Percentiles rank a stretch among this genome's conserved stretches.
Evolutionary conservation across 2,797 vertebrate genomes (phyloP).

Genomic region (Gouania willdenowi): DNA sequence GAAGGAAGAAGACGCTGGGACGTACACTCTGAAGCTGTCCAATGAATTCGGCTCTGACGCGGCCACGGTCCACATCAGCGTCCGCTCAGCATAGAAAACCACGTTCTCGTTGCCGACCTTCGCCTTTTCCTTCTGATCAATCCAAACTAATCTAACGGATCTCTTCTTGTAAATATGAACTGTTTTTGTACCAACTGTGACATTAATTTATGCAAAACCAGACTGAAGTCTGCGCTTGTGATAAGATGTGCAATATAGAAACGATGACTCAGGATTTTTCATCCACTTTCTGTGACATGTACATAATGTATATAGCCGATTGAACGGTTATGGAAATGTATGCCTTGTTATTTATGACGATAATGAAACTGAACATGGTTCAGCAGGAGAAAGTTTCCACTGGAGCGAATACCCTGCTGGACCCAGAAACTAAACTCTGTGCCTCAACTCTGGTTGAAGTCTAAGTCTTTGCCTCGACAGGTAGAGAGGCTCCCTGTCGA

Average conservation of each 20-base stretch:
- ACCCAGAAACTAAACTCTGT: slow-evolving; percentile 86
- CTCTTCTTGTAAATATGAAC: slow-evolving; percentile 96
- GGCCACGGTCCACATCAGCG: slow-evolving; percentile 93
- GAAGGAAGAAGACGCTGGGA: slow-evolving; percentile 87
- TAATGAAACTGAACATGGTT: slow-evolving; percentile 79
- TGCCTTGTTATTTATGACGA: slow-evolving; percentile 95
- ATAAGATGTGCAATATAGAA: slow-evolving; percentile 85
- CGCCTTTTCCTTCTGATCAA: slow-evolving; percentile 75
- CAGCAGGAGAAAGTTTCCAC: slow-evolving; percentile 92
- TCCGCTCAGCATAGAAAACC: slow-evolving; percentile 81
- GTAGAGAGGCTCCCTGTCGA: slow-evolving; percentile 97
- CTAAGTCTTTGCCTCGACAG: slow-evolving; percentile 83
- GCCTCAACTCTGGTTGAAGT: slow-evolving; percentile 82
- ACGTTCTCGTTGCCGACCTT: slow-evolving; percentile 57
- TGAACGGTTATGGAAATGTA: slow-evolving; percentile 96
- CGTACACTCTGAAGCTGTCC: slow-evolving; percentile 91
- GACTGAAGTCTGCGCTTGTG: slow-evolving; percentile 80
- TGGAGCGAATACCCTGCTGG: slow-evolving; percentile 89
- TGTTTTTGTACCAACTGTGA: slow-evolving; percentile 89
- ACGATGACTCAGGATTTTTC: slow-evolving; percentile 85
- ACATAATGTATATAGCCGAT: slow-evolving; percentile 99
- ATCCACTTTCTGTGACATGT: slow-evolving; percentile 90
- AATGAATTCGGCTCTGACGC: slow-evolving; percentile 92
- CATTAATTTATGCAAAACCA: slow-evolving; percentile 83
- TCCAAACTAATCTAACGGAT: slow-evolving; percentile 79